Percentiles rank a stretch among this genome's conserved stretches.
These are phyloP conservation scores for Drosophila macrothrix DNA, from an alignment of 2,888 invertebrate genomes.

Conservation along the genomic window DNA sequence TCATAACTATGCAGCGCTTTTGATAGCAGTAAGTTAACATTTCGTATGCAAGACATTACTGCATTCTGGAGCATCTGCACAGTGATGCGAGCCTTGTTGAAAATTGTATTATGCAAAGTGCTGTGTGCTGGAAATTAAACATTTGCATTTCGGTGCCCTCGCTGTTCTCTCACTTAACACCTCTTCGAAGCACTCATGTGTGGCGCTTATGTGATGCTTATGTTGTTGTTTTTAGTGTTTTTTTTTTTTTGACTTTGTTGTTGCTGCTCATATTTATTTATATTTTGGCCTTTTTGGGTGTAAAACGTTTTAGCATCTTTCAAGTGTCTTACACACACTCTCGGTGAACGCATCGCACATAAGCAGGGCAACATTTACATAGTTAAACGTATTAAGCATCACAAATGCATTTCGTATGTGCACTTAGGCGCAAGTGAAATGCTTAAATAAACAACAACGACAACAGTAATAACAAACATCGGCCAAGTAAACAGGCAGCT, in stretches of 20 bases:
- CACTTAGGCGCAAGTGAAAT: slow-evolving; percentile 70
- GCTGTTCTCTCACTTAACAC: slow-evolving; percentile 67
- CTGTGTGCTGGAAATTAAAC: slow-evolving; percentile 56
- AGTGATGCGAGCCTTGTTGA: slow-evolving; percentile 50
- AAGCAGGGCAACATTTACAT: slow-evolving; percentile 76
- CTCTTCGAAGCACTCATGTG: slow-evolving; percentile 66
- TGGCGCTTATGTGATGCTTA: slow-evolving; percentile 58
- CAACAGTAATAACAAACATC: slow-evolving; percentile 38
- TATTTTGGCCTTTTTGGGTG: slow-evolving; percentile 71
- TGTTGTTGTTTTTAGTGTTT: slow-evolving; percentile 21
- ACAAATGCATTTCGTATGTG: slow-evolving; percentile 55
- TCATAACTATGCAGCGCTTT: slow-evolving; percentile 71
- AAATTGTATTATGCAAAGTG: slow-evolving; percentile 57
- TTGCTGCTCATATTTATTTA: slow-evolving; percentile 73
- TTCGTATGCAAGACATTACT: slow-evolving; percentile 68
- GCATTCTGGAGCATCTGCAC: slow-evolving; percentile 71
- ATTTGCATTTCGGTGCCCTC: slow-evolving; percentile 53
- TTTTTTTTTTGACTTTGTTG: slow-evolving; percentile 16
- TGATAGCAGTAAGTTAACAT: slow-evolving; percentile 71
- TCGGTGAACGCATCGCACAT: slow-evolving; percentile 43
- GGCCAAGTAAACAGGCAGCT: slow-evolving; percentile 39
- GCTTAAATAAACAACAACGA: slow-evolving; percentile 68
- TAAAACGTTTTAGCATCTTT: slow-evolving; percentile 76
- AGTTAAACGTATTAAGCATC: slow-evolving; percentile 74
- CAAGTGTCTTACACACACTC: slow-evolving; percentile 58